Base-by-base conservation (phyloP, 2,888 invertebrate species). In the Agriopis marginaria region DNA sequence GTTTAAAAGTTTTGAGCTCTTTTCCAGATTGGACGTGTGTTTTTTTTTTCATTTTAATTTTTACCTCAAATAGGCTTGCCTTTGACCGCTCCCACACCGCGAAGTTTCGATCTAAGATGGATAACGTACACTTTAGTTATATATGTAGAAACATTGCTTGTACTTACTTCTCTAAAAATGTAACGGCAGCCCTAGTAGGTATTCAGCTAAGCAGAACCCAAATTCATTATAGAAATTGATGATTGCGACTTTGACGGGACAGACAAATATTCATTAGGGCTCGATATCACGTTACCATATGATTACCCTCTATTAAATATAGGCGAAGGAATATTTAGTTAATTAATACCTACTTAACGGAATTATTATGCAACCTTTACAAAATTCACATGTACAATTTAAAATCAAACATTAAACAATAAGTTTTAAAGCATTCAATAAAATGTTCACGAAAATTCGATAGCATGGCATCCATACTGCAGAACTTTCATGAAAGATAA, bases 171-270 rank as follows among this genome's bases (percentile, higher is more conserved):
- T 23, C 11, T 51, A 11, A n/a, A 39, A 47, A 12, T 45, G 5
- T n/a, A n/a, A 23, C 11, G 66, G 12, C 70, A 70, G 40, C 70
- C 70, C 70, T 70, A 44, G 45, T 32, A n/a, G 10, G 42, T 23
- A 32, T 66, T 63, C 62, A 58, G 62, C 58, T n/a, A 62, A 58
- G 53, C 53, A 65, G 76, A 81, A 81, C 82, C 82, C 81, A 86
- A 87, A 87, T 86, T 89, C 84, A 90, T 90, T 89, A 89, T 78
- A 77, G 79, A 82, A 87, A 90, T 88, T 89, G 84, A 86, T 88
- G 84, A 85, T 82, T 83, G 82, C 59, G 47, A 62, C 81, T 82
- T 81, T 82, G 81, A 80, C 83, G 78, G 68, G 70, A 51, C 66
- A 61, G 71, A 66, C 72, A 51, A 77, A 74, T 78, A 79, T 83